phyloP scores from a whole-genome alignment of 2,888 invertebrate genomes.

The Stenichneumon culpator region DNA sequence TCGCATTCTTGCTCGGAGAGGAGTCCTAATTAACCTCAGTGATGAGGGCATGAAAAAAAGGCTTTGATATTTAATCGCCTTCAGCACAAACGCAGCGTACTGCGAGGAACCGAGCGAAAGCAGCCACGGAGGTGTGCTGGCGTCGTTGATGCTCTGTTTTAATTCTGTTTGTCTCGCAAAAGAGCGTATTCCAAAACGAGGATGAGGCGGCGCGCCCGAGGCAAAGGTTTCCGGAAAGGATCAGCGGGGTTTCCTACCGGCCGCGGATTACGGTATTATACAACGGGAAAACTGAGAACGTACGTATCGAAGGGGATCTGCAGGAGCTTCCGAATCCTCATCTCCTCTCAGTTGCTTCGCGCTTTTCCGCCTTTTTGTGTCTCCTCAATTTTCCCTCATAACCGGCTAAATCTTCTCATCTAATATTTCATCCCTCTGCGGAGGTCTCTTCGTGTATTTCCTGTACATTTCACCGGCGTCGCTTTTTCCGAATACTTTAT shows the following conservation, averaged over 20 bases:
- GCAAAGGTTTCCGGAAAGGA: constrained; percentile 66
- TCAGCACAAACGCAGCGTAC: constrained; percentile 73
- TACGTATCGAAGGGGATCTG: constrained; percentile 57
- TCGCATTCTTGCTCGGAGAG: not conserved
- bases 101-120: constrained; percentile 47
- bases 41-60: constrained; percentile 54
- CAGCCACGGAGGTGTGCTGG: not conserved
- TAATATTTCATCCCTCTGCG: not conserved
- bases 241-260: constrained; percentile 49
- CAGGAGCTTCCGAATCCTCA: constrained; percentile 25
- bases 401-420: not conserved
- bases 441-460: not conserved
- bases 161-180: constrained; percentile 82
- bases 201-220: constrained; percentile 30
- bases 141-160: constrained; percentile 73
- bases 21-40: constrained; percentile 69
- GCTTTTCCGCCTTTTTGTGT: constrained; percentile 52
- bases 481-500: not conserved
- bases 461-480: not conserved
- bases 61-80: constrained; percentile 83
- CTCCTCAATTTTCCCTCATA: not conserved
- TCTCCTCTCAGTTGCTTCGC: constrained; percentile 18
- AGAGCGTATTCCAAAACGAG: constrained; percentile 69
- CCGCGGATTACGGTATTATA: constrained; percentile 71
- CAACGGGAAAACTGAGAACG: constrained; percentile 55